A percentile compares a stretch with the other conserved stretches of the same genome.
phyloP scores from a whole-genome alignment of 23 tunicate genomes.

The Botrylloides violaceus region DNA sequence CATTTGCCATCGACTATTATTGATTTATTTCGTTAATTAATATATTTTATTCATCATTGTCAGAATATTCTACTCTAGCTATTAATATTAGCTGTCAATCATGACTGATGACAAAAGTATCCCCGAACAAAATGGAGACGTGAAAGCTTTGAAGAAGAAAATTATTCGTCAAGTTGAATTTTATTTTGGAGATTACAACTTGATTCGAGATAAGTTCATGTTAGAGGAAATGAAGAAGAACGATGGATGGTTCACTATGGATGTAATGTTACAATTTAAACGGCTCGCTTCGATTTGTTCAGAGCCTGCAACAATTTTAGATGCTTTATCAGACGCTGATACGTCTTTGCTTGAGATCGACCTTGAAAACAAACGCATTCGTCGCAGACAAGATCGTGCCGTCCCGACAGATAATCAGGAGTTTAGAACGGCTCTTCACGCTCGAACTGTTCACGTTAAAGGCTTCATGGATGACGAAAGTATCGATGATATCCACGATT shows the following conservation, averaged over 20 bases:
- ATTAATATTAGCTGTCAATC: too few species aligned
- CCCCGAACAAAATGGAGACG: neutral
- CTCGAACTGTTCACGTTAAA: constrained; percentile 64
- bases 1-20: neutral
- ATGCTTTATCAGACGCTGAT: constrained; percentile 12
- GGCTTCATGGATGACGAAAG: constrained; percentile 72
- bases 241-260: constrained; percentile 98
- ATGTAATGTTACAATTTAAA: constrained; percentile 83
- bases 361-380: constrained; percentile 52
- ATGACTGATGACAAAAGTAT: neutral
- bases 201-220: constrained; percentile 92
- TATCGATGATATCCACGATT: constrained; percentile 76
- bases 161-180: constrained; percentile 27
- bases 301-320: constrained; percentile 39
- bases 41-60: neutral
- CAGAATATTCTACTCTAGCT: neutral
- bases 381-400: constrained; percentile 59
- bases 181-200: constrained; percentile 94
- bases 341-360: constrained; percentile 25
- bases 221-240: constrained; percentile 73
- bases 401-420: constrained; percentile 77
- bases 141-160: neutral
- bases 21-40: neutral
- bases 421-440: constrained; percentile 41
- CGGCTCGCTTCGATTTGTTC: constrained; percentile 60